Base-by-base conservation (phyloP, 2,888 invertebrate species). In the Prosopocoilus inquinatus region DNA sequence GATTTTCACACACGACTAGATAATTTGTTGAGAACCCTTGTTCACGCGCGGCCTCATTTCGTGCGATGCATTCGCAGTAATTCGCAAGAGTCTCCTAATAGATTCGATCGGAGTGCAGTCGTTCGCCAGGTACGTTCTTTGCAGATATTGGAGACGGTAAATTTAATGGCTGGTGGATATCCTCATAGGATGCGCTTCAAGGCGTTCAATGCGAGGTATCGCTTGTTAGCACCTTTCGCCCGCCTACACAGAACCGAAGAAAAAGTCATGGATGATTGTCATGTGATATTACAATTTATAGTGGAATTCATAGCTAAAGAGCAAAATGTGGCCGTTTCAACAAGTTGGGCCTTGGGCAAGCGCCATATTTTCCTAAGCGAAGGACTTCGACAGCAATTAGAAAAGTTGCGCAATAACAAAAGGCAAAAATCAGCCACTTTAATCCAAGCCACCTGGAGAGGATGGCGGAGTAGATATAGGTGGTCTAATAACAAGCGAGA, bases 131-230 rank as follows among this genome's bases (percentile, higher is more conserved):
- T 96, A 59, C 84, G 95, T 44, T 92, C 95, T 1, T 81, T 96
- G 49, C 82, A 82, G 67, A 88, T 95, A n/a, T 79, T 96, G 50
- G 96, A 96, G 79, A 96, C 96, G 39, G 94, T 95, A 12, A 94
- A 95, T 76, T 80, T 96, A 58, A 96, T 96, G 95, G 94, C 94
- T 9, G 91, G 91, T 69, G 95, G 95, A 7, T 94, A 91, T 77
- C 96, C 96, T 20, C 96, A 96, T 76, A 84, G 94, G 66, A 93
- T 96, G 94, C 84, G 95, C 16, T 96, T 95, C 78, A 94, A 93
- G 74, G 92, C 92, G 35, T 96, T 96, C 78, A 90, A 90, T 73
- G 83, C 86, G 1, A 84, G 95, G 28, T 96, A 96, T 79, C 84
- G 90, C 64, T 84, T 93, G 71, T 79, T 95, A 66, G 92, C 90